A percentile compares a stretch with the other conserved stretches of the same genome.
phyloP scores from a whole-genome alignment of 2,888 invertebrate species.

The Tenodera sinensis region DNA sequence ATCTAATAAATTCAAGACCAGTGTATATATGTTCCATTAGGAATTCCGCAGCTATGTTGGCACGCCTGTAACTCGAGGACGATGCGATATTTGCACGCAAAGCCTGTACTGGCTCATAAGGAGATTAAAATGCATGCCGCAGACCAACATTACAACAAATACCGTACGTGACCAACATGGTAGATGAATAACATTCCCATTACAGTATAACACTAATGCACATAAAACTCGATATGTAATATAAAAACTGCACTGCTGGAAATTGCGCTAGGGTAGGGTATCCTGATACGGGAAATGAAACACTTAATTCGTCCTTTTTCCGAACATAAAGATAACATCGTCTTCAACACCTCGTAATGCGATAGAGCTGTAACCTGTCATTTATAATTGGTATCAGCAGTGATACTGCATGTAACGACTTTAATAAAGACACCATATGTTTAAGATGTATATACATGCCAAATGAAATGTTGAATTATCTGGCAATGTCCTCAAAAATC shows the following conservation, averaged over 20 bases:
- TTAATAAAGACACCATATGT: too few relatives aligned
- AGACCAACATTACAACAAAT: not conserved
- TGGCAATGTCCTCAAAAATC: too few relatives aligned
- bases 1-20: too few relatives aligned
- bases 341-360: too few relatives aligned
- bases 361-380: too few relatives aligned
- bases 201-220: not conserved
- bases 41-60: not conserved
- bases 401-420: too few relatives aligned
- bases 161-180: not conserved
- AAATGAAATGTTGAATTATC: too few relatives aligned
- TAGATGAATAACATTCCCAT: not conserved
- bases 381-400: too few relatives aligned
- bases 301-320: not conserved
- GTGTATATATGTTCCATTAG: not conserved
- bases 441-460: too few relatives aligned
- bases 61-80: not conserved
- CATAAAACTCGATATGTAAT: not conserved
- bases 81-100: not conserved
- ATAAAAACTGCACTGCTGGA: not conserved
- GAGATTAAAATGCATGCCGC: not conserved
- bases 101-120: not conserved
- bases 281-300: not conserved
- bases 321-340: too few relatives aligned
- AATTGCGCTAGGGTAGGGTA: not conserved